Conservation (phyloP, 2,113 vertebrate genomes). For the Anser cygnoides region DNA sequence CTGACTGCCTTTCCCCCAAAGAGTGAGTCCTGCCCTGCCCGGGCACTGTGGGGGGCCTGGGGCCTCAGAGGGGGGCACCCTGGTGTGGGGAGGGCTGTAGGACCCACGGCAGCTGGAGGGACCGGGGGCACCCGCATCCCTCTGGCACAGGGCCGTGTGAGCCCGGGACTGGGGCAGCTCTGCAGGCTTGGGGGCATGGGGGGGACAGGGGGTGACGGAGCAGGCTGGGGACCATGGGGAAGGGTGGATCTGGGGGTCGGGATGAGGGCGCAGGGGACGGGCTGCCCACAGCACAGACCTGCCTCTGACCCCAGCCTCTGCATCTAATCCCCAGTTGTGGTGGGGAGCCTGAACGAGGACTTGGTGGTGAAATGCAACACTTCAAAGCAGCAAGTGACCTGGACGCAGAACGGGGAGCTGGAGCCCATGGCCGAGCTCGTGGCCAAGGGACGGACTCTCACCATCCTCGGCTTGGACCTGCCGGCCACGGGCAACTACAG, state of each 20-base stretch:
- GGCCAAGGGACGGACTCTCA: background rate
- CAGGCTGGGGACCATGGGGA: rapidly evolving
- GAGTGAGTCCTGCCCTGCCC: background rate
- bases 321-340: conserved; percentile 2
- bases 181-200: background rate
- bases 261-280: rapidly evolving
- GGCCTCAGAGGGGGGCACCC: background rate
- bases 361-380: conserved; percentile 32
- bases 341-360: background rate
- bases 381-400: background rate
- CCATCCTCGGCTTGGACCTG: conserved; percentile 27
- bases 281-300: background rate
- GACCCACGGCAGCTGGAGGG: background rate
- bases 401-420: background rate
- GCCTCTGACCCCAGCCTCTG: background rate
- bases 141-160: too few relatives aligned
- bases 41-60: background rate
- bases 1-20: background rate
- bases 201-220: background rate
- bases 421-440: background rate
- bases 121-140: background rate
- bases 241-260: background rate
- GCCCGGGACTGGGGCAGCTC: too few relatives aligned
- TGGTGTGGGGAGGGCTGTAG: background rate
- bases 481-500: conserved; percentile 43